Base-by-base conservation (phyloP, 1,140 invertebrate species). In the Teleopsis dalmanni region DNA sequence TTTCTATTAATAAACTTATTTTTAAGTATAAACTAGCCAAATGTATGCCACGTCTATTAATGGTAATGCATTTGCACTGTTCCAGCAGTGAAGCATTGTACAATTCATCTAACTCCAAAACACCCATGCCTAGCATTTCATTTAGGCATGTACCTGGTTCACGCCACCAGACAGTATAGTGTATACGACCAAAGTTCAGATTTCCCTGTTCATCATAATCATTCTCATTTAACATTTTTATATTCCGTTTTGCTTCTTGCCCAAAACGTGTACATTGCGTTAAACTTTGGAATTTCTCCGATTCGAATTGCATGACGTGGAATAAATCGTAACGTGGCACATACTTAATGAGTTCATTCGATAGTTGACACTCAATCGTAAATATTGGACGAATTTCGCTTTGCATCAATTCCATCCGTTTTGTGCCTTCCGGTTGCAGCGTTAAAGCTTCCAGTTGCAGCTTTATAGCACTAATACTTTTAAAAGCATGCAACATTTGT, bases 201-300 rank as follows among this genome's bases (percentile, higher is more conserved):
- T 53, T 37, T 26, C 16, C 47, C 26, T 26, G 36, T 36, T 50
- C 34, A 7, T 23, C 33, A 11, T 45, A 23, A 27, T 16, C 33
- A 36, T 47, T 47, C 23, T 35, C 35, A 47, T 47, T 37, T 26
- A 43, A 11, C 26, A 66, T 35, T 3, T 57, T 51, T 19, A 66
- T 53, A 27, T 57, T 48, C 3, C 64, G 59, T 50, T 62, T 51
- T 13, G 57, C 59, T 29, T 58, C 55, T 50, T 66, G 64, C 1
- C 57, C 64, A n/a, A 66, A 66, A 18, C 64, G 63, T 22, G 64
- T 66, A 36, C 64, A 66, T 43, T 66, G 64, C 4, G 64, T 66
- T n/a, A 66, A 52, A 40, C 59, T 62, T 25, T 66, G 60, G 51
- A 66, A 66, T 27, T 66, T 65, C 47, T 66, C 64, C 48, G 64